Percentiles rank a stretch among this genome's conserved stretches.
These are phyloP conservation scores for Cephus cinctus DNA, from an alignment of 1,140 invertebrate genomes.

Conservation along the genomic window DNA sequence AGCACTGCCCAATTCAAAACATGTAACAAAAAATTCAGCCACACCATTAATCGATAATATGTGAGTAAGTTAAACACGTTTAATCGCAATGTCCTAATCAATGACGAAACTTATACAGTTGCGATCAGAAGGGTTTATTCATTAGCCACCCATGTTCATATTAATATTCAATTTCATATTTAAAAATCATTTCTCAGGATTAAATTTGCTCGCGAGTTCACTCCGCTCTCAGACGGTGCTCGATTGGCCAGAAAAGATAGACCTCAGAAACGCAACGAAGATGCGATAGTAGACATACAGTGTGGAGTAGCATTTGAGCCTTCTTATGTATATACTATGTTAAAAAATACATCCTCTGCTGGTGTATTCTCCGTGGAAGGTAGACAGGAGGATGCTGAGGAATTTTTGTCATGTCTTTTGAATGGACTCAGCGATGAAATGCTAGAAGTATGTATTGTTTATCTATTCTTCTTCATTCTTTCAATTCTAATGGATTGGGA, in stretches of 20 bases:
- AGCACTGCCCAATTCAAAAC: constrained; percentile 63
- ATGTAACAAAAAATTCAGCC: constrained; percentile 62
- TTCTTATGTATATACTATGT: constrained; percentile 76
- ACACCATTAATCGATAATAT: constrained; percentile 90
- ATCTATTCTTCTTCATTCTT: background rate
- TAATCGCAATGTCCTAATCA: too few relatives aligned
- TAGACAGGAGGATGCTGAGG: constrained; percentile 92
- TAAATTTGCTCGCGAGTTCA: constrained; percentile 70
- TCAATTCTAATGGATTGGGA: constrained; percentile 6
- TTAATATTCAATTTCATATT: constrained; percentile 15
- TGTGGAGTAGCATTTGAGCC: constrained; percentile 78
- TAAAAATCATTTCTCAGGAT: constrained; percentile 53
- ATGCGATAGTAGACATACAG: constrained; percentile 45
- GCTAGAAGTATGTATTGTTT: constrained; percentile 66
- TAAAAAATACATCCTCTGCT: constrained; percentile 70
- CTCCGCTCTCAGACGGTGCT: constrained; percentile 59
- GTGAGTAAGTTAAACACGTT: too few relatives aligned
- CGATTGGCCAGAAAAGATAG: constrained; percentile 56
- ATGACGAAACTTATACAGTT: too few relatives aligned
- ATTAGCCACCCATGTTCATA: too few relatives aligned
- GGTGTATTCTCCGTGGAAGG: constrained; percentile 74
- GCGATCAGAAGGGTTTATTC: too few relatives aligned
- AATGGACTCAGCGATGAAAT: constrained; percentile 96
- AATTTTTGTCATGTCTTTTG: constrained; percentile 88
- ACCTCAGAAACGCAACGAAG: constrained; percentile 43